A percentile compares a stretch with the other conserved stretches of the same genome.
Conservation (phyloP, 2,113 vertebrate species). For the Muscicapa adusta region DNA sequence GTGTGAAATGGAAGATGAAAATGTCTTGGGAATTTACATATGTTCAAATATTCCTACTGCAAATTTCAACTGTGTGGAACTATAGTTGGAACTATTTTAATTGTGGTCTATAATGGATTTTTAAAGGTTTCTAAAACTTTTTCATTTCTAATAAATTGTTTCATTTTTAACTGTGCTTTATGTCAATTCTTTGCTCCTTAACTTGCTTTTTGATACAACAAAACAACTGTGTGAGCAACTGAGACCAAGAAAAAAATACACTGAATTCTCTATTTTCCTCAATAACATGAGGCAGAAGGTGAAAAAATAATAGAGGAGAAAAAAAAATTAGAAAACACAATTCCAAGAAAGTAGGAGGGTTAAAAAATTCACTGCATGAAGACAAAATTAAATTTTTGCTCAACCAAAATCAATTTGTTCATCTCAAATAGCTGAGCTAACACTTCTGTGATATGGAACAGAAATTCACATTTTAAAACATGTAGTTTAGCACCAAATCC, state of each 20-base stretch:
- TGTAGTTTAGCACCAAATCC: neutral
- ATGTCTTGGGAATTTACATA: neutral
- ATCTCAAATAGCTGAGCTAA: neutral
- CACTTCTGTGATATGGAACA: neutral
- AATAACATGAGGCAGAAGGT: neutral
- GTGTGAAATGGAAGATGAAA: neutral
- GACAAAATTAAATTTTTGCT: neutral
- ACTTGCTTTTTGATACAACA: neutral
- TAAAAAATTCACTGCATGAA: neutral
- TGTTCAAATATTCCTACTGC: slow-evolving; percentile 16
- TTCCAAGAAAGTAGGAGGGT: neutral
- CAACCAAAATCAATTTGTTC: neutral
- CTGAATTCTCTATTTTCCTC: neutral
- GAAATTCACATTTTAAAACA: neutral
- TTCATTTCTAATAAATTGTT: slow-evolving; percentile 60
- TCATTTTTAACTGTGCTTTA: slow-evolving; percentile 45
- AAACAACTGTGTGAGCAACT: neutral
- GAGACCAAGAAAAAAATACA: neutral
- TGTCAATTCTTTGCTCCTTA: neutral
- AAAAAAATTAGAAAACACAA: neutral
- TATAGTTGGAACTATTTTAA: slow-evolving; percentile 13
- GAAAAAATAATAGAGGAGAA: neutral
- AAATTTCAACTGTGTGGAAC: slow-evolving; percentile 38
- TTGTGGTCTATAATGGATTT: slow-evolving; percentile 9
- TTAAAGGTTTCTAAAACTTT: slow-evolving; percentile 19